phyloP scores from a whole-genome alignment of 2,113 vertebrate genomes.

The Notechis scutatus region DNA sequence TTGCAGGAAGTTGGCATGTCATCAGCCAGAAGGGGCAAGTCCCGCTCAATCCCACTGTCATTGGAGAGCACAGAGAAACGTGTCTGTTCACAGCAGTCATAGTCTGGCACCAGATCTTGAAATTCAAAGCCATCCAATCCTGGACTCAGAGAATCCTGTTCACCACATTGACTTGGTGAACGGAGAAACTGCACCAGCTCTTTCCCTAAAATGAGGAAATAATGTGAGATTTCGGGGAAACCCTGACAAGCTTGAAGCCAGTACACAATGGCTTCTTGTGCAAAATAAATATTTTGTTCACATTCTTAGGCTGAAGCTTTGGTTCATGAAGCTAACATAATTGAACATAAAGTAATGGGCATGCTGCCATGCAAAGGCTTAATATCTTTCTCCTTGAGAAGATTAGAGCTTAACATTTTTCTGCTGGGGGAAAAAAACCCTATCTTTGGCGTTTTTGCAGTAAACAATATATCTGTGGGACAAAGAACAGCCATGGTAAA shows the following conservation, averaged over 20 bases:
- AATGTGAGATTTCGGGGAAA: rapidly evolving
- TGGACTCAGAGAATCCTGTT: slow-evolving; percentile 62
- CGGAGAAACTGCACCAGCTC: slow-evolving; percentile 81
- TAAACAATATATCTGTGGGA: neutral
- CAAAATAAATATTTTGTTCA: neutral
- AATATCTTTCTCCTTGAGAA: neutral
- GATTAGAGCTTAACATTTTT: neutral
- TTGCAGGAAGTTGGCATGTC: slow-evolving; percentile 40
- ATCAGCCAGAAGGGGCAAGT: slow-evolving; percentile 59
- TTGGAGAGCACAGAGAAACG: slow-evolving; percentile 86
- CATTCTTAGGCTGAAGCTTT: neutral
- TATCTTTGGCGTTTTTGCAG: neutral
- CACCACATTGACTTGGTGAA: slow-evolving; percentile 61
- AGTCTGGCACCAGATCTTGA: slow-evolving; percentile 67
- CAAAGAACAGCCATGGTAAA: neutral
- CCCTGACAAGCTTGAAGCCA: neutral
- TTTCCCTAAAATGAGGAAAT: slow-evolving; percentile 72
- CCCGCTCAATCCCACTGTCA: slow-evolving; percentile 91
- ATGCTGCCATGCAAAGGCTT: neutral
- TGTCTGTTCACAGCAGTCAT: slow-evolving; percentile 60
- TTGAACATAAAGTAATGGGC: neutral
- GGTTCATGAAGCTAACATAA: neutral
- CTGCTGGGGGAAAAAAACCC: neutral
- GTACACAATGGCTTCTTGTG: neutral
- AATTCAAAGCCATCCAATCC: slow-evolving; percentile 75